Evolutionary conservation across 2,888 invertebrate genomes (phyloP), one percentile per base, ranked within the genome.

Genomic region (Drosophila limbata): DNA sequence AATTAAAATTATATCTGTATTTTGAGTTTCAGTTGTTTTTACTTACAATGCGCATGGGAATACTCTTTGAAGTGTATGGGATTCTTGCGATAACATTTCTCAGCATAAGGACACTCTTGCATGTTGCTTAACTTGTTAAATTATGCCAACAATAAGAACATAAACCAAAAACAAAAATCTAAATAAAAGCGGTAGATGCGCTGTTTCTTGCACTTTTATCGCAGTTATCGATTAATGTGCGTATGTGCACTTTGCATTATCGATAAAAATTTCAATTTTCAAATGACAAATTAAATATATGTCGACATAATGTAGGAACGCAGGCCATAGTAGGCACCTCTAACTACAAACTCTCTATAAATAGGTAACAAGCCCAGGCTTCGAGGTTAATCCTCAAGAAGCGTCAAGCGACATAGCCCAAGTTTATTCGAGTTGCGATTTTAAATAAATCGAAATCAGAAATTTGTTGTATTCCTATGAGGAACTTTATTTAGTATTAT

Each of bases 51-150:
- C 9, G 95, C 94, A 93, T 98, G 98, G 37, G 94, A 94, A 91
- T 94, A 97, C 91, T 97, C 96, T 69, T 94, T 94, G 71, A 97
- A 96, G 92, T 98, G 98, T 64, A 95, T 94, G 0, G 97, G 96
- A 93, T 97, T 98, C 84, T 95, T 94, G 57, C 98, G 94, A 88
- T 96, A 98, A 89, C 98, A 98, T 78, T 94, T 94, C 31, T 95
- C 94, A 8, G 95, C 96, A 91, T 96, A 97, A 15, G 94, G 95
- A 91, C 98, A 98, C 66, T 93, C 92, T 74, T 93, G 94, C 67
- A 89, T 74, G 11, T 69, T 82, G 28, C 1, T 47, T 15, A 37
- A 40, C 9, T 28, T 21, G n/a, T 45, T 31, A 51, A 55, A 17
- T 35, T 51, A 4, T 10, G 6, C 17, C 25, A 39, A 25, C 37